These are phyloP conservation scores for Malurus melanocephalus DNA, from an alignment of 2,113 vertebrate species.

Conservation along the genomic window DNA sequence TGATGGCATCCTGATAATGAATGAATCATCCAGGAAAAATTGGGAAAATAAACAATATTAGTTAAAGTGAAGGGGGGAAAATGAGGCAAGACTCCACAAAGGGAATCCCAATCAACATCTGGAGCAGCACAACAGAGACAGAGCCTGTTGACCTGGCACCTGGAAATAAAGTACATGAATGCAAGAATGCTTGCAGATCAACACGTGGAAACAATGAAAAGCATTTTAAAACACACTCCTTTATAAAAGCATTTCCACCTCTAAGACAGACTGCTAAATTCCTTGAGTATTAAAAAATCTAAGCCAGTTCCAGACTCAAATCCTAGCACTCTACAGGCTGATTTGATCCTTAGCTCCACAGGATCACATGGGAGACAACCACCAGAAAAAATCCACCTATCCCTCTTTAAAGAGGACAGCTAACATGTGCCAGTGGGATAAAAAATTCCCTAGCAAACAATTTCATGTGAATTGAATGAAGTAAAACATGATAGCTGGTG, in stretches of 20 bases:
- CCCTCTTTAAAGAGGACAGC: neutral
- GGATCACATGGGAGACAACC: neutral
- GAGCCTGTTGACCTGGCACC: neutral
- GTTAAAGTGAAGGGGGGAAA: neutral
- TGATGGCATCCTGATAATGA: neutral
- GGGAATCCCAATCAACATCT: neutral
- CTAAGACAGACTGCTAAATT: neutral
- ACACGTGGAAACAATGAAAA: rapidly evolving
- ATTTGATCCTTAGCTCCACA: neutral
- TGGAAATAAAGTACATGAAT: neutral
- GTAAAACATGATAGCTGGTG: neutral
- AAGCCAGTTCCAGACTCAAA: neutral
- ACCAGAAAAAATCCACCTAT: neutral
- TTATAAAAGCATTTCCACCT: neutral
- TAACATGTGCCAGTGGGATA: neutral
- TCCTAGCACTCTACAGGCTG: neutral
- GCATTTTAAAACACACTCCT: neutral
- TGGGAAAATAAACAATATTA: neutral
- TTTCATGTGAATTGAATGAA: neutral
- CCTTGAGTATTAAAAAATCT: neutral
- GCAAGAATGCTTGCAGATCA: neutral
- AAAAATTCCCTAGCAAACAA: neutral
- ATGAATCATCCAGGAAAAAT: neutral
- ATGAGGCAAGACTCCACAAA: neutral
- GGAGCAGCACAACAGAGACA: neutral